Evolutionary conservation across 2,888 invertebrate species (phyloP).

Genomic region (Dynastes maya): DNA sequence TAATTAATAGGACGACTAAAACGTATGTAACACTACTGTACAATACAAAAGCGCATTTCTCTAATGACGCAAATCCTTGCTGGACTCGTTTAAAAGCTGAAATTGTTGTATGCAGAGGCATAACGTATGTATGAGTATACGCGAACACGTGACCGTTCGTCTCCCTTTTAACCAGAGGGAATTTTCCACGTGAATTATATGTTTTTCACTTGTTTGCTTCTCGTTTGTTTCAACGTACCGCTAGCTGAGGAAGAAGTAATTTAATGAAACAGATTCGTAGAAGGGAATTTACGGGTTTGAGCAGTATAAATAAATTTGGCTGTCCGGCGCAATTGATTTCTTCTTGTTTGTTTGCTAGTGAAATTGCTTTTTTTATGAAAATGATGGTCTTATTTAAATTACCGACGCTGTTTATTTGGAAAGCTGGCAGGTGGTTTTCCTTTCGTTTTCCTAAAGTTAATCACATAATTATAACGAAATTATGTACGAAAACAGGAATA

Average conservation of each 20-base stretch:
- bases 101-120: neutral
- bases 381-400: too few species aligned
- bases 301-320: neutral
- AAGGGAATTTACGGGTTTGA: neutral
- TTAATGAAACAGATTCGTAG: neutral
- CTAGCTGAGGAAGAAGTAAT: neutral
- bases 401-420: too few species aligned
- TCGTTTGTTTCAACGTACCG: neutral
- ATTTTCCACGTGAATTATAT: conserved; percentile 3
- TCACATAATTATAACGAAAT: too few species aligned
- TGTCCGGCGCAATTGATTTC: neutral
- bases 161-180: neutral
- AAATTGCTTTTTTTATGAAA: too few species aligned
- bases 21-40: neutral
- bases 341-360: neutral
- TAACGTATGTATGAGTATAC: neutral
- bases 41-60: conserved; percentile 1
- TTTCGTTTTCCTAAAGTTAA: too few species aligned
- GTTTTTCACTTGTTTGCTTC: conserved; percentile 15
- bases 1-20: neutral
- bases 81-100: conserved; percentile 3
- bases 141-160: neutral
- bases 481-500: too few species aligned
- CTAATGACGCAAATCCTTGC: neutral
- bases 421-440: too few species aligned